Conservation (phyloP, 2,113 vertebrate genomes). For the Atlantisia rogersi region DNA sequence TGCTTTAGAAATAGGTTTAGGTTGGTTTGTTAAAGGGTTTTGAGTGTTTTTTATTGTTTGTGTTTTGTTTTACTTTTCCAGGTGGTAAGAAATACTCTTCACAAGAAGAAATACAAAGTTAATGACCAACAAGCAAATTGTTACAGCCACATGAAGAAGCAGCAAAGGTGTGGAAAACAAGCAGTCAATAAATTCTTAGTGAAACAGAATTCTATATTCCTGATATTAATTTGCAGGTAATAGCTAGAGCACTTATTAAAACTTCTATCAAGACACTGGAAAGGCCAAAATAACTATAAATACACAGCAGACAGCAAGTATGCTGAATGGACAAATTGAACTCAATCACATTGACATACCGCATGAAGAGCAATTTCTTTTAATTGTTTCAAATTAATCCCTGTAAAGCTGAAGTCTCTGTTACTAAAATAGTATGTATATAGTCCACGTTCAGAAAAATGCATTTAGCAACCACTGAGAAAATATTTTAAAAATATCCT, state of each 20-base stretch:
- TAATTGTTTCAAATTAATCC: neutral
- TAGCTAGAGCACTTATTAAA: neutral
- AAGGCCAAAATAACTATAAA: constrained; percentile 8
- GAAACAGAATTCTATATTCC: neutral
- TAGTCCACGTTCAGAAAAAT: neutral
- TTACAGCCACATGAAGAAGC: neutral
- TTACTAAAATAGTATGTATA: neutral
- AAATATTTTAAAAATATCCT: constrained; percentile 11
- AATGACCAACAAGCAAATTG: neutral
- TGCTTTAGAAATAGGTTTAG: neutral
- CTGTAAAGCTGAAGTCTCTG: neutral
- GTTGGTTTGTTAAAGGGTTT: neutral
- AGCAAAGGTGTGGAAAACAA: neutral
- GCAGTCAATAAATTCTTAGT: neutral
- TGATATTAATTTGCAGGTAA: neutral
- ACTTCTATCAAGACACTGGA: neutral
- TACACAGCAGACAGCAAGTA: neutral
- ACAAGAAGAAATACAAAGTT: neutral
- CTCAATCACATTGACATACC: neutral
- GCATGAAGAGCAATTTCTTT: neutral
- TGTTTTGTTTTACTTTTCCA: neutral
- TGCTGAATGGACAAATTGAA: neutral
- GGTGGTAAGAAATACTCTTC: neutral
- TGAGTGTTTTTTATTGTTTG: too few relatives aligned
- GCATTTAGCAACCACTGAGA: neutral